Conservation (phyloP, 2,888 invertebrate genomes). For the Idaea biselata region DNA sequence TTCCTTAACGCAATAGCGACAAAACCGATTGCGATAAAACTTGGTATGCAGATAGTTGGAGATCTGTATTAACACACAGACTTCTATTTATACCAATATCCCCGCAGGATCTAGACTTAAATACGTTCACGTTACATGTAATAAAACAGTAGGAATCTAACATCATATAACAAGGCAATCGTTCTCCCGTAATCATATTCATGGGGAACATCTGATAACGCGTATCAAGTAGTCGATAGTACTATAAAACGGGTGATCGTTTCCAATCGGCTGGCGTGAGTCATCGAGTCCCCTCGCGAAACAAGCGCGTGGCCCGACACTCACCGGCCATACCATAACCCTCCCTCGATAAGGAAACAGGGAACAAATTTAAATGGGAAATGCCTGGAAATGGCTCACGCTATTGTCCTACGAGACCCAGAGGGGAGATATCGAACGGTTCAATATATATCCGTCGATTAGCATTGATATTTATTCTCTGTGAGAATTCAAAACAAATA, state of each 20-base stretch:
- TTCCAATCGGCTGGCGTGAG: conserved; percentile 34
- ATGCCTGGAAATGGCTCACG: conserved; percentile 74
- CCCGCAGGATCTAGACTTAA: no score
- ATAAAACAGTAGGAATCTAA: neutral
- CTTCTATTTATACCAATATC: no score
- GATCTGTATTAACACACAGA: no score
- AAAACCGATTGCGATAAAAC: no score
- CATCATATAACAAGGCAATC: conserved; percentile 1
- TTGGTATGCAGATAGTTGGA: no score
- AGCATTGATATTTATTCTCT: conserved; percentile 67
- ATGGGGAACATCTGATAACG: conserved; percentile 5
- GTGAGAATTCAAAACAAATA: conserved; percentile 66
- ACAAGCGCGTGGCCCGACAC: conserved; percentile 37
- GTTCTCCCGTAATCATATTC: conserved; percentile 6
- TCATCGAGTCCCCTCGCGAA: conserved; percentile 41
- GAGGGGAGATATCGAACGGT: conserved; percentile 63
- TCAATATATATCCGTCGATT: conserved; percentile 64
- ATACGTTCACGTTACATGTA: no score
- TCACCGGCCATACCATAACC: conserved; percentile 30
- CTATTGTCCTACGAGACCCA: conserved; percentile 66
- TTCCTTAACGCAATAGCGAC: no score
- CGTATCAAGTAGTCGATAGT: neutral
- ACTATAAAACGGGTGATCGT: conserved; percentile 14
- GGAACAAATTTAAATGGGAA: conserved; percentile 75
- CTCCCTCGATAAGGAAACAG: conserved; percentile 65